phyloP scores from a whole-genome alignment of 1,140 invertebrate genomes.

The Aricia agestis region DNA sequence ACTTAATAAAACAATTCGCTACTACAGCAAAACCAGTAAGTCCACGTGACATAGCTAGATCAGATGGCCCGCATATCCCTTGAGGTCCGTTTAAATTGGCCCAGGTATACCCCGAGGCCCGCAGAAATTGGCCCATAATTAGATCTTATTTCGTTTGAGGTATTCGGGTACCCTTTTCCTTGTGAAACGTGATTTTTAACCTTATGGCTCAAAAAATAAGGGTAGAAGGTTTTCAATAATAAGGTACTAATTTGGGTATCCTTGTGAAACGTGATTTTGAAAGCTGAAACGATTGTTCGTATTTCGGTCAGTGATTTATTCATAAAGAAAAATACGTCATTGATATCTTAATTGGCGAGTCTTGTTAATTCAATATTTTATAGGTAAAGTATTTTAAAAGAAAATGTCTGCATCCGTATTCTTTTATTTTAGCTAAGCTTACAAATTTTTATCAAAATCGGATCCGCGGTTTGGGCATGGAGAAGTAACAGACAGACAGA shows the following conservation, averaged over 20 bases:
- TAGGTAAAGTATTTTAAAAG: background rate
- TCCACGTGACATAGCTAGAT: background rate
- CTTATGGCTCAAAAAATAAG: background rate
- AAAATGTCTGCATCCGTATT: too few relatives aligned
- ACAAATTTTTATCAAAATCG: too few relatives aligned
- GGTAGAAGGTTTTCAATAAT: background rate
- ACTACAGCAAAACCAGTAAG: too few relatives aligned
- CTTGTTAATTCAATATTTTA: background rate
- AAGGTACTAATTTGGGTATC: background rate
- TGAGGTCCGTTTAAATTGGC: background rate
- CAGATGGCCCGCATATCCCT: background rate
- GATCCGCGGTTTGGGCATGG: too few relatives aligned
- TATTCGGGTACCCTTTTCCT: background rate
- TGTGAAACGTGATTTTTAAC: background rate
- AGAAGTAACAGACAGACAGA: too few relatives aligned
- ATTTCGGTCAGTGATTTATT: background rate
- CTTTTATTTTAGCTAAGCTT: too few relatives aligned
- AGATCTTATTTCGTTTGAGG: background rate
- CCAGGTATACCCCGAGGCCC: background rate
- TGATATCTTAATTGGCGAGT: background rate
- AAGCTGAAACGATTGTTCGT: background rate
- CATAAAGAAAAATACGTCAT: background rate
- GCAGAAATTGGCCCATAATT: background rate
- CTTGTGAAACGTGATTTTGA: background rate
- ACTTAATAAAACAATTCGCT: too few relatives aligned